These are phyloP conservation scores for Cassiopea xamachana DNA, from an alignment of 30 jellyfish, hydroid and myxozoan genomes.

Conservation along the genomic window DNA sequence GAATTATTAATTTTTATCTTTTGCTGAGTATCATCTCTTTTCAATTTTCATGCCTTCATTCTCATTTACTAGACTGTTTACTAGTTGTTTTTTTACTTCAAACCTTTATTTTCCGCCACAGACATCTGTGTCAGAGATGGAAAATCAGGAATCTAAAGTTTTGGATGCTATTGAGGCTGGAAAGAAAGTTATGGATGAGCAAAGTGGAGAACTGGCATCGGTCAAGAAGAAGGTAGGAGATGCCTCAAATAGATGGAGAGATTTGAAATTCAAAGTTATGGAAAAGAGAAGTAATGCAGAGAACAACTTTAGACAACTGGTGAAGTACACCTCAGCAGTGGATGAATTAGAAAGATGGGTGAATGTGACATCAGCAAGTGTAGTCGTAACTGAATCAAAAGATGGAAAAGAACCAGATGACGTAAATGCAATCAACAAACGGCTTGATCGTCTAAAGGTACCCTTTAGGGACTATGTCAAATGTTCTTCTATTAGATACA, in stretches of 20 bases:
- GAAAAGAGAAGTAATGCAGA: conserved; percentile 73
- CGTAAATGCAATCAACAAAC: conserved; percentile 70
- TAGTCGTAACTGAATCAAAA: conserved; percentile 23
- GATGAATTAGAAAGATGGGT: conserved; percentile 87
- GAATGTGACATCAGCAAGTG: conserved; percentile 68
- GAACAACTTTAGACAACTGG: conserved; percentile 66
- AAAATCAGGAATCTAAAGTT: conserved; percentile 61
- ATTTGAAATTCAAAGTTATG: conserved; percentile 48
- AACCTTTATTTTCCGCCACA: not conserved
- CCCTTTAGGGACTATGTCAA: too few species aligned
- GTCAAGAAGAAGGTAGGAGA: conserved; percentile 54
- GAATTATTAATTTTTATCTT: too few species aligned
- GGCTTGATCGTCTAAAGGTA: conserved; percentile 80
- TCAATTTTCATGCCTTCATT: too few species aligned
- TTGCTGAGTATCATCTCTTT: too few species aligned
- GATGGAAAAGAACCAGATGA: conserved; percentile 70
- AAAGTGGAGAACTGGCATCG: conserved; percentile 68
- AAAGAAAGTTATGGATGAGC: conserved; percentile 60
- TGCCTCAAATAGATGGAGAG: conserved; percentile 67
- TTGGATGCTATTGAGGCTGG: conserved; percentile 70
- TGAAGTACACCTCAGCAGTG: conserved; percentile 59
- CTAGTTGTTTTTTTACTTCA: not conserved
- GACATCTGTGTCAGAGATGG: conserved; percentile 70
- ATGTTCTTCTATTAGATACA: too few species aligned
- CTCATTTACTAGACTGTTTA: too few species aligned